Conservation (phyloP, 2,888 invertebrate species). For the Cheilosia vulpina region DNA sequence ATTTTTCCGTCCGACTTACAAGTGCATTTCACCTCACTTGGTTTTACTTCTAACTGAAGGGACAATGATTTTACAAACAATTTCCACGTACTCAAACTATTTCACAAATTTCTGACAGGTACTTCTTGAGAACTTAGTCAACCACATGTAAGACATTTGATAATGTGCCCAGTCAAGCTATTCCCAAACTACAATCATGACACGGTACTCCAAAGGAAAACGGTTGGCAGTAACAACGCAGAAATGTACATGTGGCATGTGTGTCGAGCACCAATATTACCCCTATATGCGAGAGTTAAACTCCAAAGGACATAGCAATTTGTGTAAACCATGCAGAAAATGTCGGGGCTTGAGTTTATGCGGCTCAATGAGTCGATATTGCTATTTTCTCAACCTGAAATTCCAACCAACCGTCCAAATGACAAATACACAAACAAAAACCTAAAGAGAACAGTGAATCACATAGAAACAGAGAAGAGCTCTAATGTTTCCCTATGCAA, state of each 20-base stretch:
- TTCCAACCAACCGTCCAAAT: slow-evolving; percentile 30
- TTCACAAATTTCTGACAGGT: too few relatives aligned
- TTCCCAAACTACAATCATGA: slow-evolving; percentile 37
- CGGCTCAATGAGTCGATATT: slow-evolving; percentile 53
- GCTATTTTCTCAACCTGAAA: slow-evolving; percentile 54
- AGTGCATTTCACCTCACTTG: too few relatives aligned
- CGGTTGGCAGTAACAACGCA: not conserved
- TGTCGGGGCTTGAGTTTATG: slow-evolving; percentile 50
- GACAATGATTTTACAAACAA: too few relatives aligned
- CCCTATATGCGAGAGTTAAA: slow-evolving; percentile 12
- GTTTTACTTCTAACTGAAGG: too few relatives aligned
- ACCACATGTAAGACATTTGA: slow-evolving; percentile 21
- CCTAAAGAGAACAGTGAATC: not conserved
- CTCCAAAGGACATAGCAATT: slow-evolving; percentile 26
- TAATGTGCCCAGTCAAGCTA: slow-evolving; percentile 19
- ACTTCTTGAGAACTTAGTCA: not conserved
- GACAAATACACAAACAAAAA: slow-evolving; percentile 11
- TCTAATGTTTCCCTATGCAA: not conserved
- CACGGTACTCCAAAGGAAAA: slow-evolving; percentile 5
- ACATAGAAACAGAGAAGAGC: slow-evolving; percentile 14
- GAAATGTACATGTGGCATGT: not conserved
- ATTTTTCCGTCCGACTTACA: too few relatives aligned
- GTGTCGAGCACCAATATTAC: not conserved
- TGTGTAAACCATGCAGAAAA: slow-evolving; percentile 44
- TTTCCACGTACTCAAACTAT: too few relatives aligned